Evolutionary conservation across 2,888 invertebrate genomes (phyloP), one percentile per base, ranked within the genome.

Genomic region (Drosophila merina): DNA sequence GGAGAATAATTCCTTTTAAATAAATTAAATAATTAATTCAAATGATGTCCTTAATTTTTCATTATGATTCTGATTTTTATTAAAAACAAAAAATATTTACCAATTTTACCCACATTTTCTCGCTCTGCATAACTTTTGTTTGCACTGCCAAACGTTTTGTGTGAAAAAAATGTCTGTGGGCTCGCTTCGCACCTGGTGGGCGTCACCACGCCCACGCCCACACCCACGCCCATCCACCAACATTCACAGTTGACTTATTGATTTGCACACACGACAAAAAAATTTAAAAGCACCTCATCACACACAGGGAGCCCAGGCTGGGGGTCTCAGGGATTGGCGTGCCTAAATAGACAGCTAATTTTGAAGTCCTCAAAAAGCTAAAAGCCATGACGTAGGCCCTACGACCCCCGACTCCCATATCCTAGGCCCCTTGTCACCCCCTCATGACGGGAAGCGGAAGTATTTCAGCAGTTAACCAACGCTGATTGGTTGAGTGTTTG

Each of bases 321-420:
- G 40, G 38, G 33, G 49, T 54, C 57, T 47, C 62, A n/a, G 63
- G 52, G 26, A 47, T 45, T 83, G 64, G 86, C 80, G 86, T 85
- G 79, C 72, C 82, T 84, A 84, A 86, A 86, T 85, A 84, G 84
- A 85, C 87, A 86, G 85, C 84, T 84, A 84, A 84, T 84, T 84
- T 86, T 86, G 58, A 84, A 74, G 82, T 75, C 75, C 72, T 86
- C 81, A 73, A 81, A 77, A 77, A 78, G 78, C 71, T 44, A 44
- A 44, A 44, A 25, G 33, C 66, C 74, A 77, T 84, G 84, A 84
- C 82, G 82, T 81, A 73, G 84, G 75, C 76, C 67, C 62, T 26
- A 50, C 40, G 14, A 14, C 33, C 30, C 28, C 12, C n/a, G 1
- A 0, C 14, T 7, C 38, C 36, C n/a, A 3, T 25, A 5, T 31